These are phyloP conservation scores for Varanus salvator DNA, from an alignment of 2,113 vertebrate species.

Conservation along the genomic window DNA sequence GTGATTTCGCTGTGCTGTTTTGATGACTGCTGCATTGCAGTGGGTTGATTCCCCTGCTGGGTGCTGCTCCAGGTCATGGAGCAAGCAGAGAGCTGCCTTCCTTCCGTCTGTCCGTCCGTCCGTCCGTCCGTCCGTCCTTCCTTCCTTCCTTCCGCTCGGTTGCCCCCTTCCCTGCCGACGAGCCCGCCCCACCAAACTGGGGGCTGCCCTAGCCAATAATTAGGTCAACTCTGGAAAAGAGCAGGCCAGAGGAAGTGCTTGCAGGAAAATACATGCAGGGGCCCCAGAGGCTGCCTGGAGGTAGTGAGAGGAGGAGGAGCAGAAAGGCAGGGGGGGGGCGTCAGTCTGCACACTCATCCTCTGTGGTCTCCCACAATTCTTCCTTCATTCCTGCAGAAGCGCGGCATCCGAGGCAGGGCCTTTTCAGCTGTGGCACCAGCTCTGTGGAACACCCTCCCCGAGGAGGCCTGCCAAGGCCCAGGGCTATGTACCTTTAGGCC, in stretches of 20 bases:
- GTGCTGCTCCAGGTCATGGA: no score
- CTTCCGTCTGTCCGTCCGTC: no score
- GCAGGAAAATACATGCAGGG: no score
- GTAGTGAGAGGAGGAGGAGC: background rate
- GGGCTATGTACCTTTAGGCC: no score
- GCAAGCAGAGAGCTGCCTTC: background rate
- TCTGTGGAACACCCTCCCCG: background rate
- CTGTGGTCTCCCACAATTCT: no score
- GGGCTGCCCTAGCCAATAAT: background rate
- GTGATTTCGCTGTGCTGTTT: no score
- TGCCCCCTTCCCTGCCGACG: background rate
- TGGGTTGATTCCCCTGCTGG: no score
- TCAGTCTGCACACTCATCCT: background rate
- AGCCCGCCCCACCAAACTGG: background rate
- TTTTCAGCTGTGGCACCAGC: background rate
- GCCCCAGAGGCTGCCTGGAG: background rate
- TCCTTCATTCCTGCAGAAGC: no score
- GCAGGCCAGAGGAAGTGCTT: background rate
- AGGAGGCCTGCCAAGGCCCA: background rate
- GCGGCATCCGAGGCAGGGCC: background rate
- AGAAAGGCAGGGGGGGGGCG: background rate
- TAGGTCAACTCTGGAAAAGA: background rate
- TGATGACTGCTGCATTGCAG: no score
- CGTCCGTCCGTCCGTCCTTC: no score
- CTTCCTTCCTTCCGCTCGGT: background rate